phyloP scores from a whole-genome alignment of 2,797 vertebrate species.

The Galago senegalensis region DNA sequence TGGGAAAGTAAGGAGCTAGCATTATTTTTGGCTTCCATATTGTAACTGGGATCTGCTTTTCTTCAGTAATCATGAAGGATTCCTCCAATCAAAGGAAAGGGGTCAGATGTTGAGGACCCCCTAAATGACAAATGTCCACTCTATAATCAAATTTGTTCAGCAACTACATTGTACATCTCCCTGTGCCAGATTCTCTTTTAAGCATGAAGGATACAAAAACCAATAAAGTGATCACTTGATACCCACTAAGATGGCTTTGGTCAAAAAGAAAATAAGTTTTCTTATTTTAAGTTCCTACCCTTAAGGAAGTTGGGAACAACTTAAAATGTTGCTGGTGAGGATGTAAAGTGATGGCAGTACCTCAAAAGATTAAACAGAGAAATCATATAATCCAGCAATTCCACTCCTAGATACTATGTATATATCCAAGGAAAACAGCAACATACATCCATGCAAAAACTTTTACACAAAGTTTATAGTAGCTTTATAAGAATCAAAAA shows the following conservation, averaged over 20 bases:
- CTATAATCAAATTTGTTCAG: background rate
- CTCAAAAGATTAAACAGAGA: conserved; percentile 1
- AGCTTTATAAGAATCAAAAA: background rate
- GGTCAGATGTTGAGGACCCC: background rate
- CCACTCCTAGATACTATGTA: background rate
- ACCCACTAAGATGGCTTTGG: background rate
- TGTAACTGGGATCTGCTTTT: conserved; percentile 17
- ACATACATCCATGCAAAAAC: background rate
- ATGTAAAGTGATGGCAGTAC: background rate
- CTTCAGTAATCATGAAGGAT: background rate
- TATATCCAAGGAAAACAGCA: background rate
- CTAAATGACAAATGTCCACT: background rate
- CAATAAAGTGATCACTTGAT: background rate
- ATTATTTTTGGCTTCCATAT: background rate
- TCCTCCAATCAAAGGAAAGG: conserved; percentile 3
- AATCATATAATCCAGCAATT: background rate
- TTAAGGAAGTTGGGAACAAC: background rate
- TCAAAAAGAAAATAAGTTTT: conserved; percentile 45
- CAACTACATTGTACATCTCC: background rate
- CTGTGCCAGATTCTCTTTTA: background rate
- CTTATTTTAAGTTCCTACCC: background rate
- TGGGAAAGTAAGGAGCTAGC: background rate
- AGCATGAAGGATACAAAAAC: background rate
- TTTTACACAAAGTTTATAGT: background rate
- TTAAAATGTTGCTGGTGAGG: background rate